phyloP scores from a whole-genome alignment of 2,797 vertebrate genomes.

The Acipenser oxyrinchus region DNA sequence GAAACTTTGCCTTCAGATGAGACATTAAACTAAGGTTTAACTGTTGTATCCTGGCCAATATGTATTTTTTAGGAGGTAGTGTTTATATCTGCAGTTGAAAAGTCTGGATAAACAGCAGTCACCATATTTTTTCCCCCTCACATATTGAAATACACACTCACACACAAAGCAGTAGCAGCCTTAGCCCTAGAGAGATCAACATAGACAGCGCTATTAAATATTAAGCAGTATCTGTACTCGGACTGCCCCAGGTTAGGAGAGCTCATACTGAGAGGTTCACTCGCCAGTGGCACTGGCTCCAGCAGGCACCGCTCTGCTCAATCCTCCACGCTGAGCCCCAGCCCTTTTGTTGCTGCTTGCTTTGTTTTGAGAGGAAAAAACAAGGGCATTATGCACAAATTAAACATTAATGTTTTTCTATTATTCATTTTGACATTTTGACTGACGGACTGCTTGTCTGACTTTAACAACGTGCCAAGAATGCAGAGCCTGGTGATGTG shows the following conservation, averaged over 20 bases:
- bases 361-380: neutral
- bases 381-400: slow-evolving; percentile 5
- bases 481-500: neutral
- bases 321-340: neutral
- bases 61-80: too few species aligned
- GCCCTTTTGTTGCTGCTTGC: neutral
- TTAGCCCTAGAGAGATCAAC: neutral
- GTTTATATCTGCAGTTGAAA: too few species aligned
- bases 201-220: neutral
- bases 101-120: too few species aligned
- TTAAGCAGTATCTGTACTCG: neutral
- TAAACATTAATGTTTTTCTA: slow-evolving; percentile 10
- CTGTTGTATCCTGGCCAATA: too few species aligned
- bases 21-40: too few species aligned
- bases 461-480: neutral
- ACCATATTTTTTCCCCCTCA: too few species aligned
- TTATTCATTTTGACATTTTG: slow-evolving; percentile 9
- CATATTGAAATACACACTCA: too few species aligned
- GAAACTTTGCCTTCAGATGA: too few species aligned
- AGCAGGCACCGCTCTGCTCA: neutral
- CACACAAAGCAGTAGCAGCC: neutral
- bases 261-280: neutral
- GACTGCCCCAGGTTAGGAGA: neutral
- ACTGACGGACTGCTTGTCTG: slow-evolving; percentile 4
- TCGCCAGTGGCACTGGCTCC: neutral